Evolutionary conservation across 2,888 invertebrate genomes (phyloP).

Genomic region (Dasysyrphus albostriatus): DNA sequence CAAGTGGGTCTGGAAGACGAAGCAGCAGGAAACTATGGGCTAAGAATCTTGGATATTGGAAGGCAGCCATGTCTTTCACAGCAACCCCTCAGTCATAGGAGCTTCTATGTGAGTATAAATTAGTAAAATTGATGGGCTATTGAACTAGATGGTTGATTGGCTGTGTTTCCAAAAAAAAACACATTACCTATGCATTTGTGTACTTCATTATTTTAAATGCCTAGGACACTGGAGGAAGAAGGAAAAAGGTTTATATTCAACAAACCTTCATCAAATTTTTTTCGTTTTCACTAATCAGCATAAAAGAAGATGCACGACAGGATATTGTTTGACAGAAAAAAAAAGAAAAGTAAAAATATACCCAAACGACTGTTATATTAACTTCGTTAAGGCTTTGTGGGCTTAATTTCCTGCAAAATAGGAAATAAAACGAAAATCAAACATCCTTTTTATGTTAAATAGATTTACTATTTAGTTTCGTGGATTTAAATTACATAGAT

Average conservation of each 20-base stretch:
- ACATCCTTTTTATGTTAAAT: slow-evolving; percentile 18
- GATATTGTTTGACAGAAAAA: background rate
- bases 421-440: slow-evolving; percentile 44
- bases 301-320: background rate
- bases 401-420: slow-evolving; percentile 48
- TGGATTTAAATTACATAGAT: slow-evolving; percentile 18
- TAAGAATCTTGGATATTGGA: too few species aligned
- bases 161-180: too few species aligned
- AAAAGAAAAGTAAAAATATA: background rate
- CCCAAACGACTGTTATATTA: background rate
- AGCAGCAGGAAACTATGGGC: too few species aligned
- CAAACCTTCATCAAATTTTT: background rate
- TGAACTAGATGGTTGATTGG: too few species aligned
- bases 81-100: too few species aligned
- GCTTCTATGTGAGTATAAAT: too few species aligned
- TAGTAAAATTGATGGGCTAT: too few species aligned
- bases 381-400: slow-evolving; percentile 1
- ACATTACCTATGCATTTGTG: too few species aligned
- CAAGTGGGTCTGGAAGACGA: too few species aligned
- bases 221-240: background rate
- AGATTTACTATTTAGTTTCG: slow-evolving; percentile 13
- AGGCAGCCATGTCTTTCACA: too few species aligned
- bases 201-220: too few species aligned
- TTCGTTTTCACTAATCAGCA: background rate
- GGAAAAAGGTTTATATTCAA: background rate